These are phyloP conservation scores for Parotocinclus haroldoi DNA, from an alignment of 2,797 vertebrate species.

Conservation along the genomic window DNA sequence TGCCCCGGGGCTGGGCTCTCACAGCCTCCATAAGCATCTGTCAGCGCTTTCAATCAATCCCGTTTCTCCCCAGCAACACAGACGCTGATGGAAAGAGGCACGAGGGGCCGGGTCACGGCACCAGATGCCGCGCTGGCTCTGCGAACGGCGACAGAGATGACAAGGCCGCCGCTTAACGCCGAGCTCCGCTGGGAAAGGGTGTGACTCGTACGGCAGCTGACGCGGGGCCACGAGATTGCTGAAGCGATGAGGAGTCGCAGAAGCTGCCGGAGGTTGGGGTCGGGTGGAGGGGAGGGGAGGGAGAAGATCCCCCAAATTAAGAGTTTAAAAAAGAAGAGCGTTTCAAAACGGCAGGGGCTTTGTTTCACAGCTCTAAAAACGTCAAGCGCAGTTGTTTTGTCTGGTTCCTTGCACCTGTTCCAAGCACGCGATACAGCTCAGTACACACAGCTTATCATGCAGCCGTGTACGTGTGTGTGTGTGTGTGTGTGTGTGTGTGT, in stretches of 20 bases:
- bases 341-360: too few species aligned
- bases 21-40: background rate
- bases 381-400: too few species aligned
- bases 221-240: background rate
- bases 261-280: too few species aligned
- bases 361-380: too few species aligned
- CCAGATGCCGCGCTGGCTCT: constrained; percentile 16
- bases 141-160: constrained; percentile 9
- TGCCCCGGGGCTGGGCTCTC: background rate
- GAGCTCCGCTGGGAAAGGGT: background rate
- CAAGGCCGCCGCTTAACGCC: constrained; percentile 20
- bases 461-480: too few species aligned
- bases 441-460: too few species aligned
- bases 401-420: too few species aligned
- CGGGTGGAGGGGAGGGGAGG: too few species aligned
- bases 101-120: constrained; percentile 24
- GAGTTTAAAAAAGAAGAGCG: too few species aligned
- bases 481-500: too few species aligned
- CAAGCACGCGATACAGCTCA: too few species aligned
- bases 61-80: constrained; percentile 32
- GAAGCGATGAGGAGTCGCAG: background rate
- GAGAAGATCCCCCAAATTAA: too few species aligned
- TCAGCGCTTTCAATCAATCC: background rate
- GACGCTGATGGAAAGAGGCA: constrained; percentile 29
- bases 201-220: constrained; percentile 20